Evolutionary conservation across 2,797 vertebrate genomes (phyloP), one percentile per base, ranked within the genome.

Genomic region (Lithobates pipiens): DNA sequence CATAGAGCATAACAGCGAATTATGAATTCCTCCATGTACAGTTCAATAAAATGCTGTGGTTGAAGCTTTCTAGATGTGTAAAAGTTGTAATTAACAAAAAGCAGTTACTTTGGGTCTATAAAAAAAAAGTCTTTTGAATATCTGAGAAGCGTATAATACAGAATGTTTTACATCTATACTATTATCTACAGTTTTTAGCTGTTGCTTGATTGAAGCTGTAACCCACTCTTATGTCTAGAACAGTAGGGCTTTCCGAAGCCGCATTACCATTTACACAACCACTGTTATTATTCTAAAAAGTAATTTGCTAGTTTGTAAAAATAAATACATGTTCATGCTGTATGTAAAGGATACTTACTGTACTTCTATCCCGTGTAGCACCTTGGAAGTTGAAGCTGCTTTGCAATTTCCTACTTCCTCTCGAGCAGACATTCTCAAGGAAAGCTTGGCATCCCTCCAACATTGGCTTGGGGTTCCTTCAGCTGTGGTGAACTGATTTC

Each of bases 81-180:
- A 90, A 91, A 86, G 84, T 92, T 89, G 84, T 88, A 89, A 91
- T 91, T 92, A 89, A 86, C 92, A 82, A 87, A 89, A 91, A 91
- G 90, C 89, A 89, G 63, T 16, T 36, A 61, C 32, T 86, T 84
- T 74, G 89, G 90, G 91, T 91, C 83, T 77, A 89, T 83, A 91
- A 82, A 90, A 91, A 82, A 87, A 88, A 84, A 88, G 89, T 89
- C 50, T 54, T 90, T 85, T 88, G 80, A 86, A 76, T 34, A 50
- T 13, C 50, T 54, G 50, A 54, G 50, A 54, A 54, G 50, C 16
- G 18, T 54, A 54, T 54, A 54, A 54, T 54, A 54, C 15, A 3
- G 15, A 50, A 15, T 50, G 27, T 29, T 57, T 11, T 50, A 63
- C 27, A 42, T 65, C 42, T 75, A 67, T 39, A 39, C 69, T 39